Percentiles rank a stretch among this genome's conserved stretches.
Evolutionary conservation across 2,888 invertebrate genomes (phyloP).

Genomic region (Apantesis nais): DNA sequence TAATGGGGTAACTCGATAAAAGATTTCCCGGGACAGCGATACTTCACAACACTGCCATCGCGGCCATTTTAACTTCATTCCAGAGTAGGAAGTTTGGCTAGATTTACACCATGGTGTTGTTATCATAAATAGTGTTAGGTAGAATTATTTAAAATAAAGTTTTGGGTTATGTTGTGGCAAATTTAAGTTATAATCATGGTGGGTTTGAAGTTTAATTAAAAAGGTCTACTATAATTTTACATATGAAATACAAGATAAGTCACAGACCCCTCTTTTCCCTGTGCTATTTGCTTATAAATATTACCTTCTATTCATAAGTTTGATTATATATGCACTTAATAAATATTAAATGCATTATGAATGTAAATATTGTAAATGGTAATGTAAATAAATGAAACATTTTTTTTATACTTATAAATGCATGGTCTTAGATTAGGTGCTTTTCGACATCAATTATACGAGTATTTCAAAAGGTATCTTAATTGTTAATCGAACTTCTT

Average conservation of each 20-base stretch:
- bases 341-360: too few species aligned
- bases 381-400: too few species aligned
- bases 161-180: conserved; percentile 11
- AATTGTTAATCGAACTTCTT: too few species aligned
- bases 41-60: conserved; percentile 56
- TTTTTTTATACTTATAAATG: too few species aligned
- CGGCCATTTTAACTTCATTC: conserved; percentile 52
- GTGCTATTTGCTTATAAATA: background rate
- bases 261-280: too few species aligned
- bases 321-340: background rate
- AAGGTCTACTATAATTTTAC: background rate
- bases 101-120: conserved; percentile 48
- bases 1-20: conserved; percentile 81
- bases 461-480: too few species aligned
- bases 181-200: background rate
- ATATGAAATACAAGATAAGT: background rate
- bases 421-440: too few species aligned
- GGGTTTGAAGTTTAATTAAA: background rate
- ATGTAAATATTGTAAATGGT: too few species aligned
- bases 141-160: conserved; percentile 18
- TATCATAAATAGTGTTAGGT: conserved; percentile 43
- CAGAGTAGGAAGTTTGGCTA: conserved; percentile 49
- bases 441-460: too few species aligned
- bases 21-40: conserved; percentile 78
- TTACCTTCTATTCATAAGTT: too few species aligned